These are phyloP conservation scores for Picus viridis DNA, from an alignment of 2,797 vertebrate species.

Conservation along the genomic window DNA sequence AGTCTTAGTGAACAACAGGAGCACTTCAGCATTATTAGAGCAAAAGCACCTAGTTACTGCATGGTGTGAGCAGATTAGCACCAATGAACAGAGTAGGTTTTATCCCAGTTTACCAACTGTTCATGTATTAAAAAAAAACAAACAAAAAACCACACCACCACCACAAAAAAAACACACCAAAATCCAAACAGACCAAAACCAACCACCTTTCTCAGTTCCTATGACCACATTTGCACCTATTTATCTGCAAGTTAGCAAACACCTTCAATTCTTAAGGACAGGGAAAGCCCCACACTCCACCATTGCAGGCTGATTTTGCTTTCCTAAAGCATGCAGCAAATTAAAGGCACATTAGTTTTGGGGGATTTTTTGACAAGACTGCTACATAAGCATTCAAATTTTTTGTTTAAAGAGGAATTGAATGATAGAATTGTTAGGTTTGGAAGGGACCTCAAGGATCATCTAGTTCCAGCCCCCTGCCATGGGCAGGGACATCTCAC, in stretches of 20 bases:
- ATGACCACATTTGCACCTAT: background rate
- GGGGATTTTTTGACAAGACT: background rate
- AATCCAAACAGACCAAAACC: background rate
- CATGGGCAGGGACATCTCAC: no score
- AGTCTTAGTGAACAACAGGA: slow-evolving; percentile 4
- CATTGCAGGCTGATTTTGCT: background rate
- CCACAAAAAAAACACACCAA: no score
- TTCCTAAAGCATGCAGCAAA: background rate
- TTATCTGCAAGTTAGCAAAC: background rate
- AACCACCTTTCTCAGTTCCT: background rate
- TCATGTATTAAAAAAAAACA: background rate
- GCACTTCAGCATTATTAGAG: background rate
- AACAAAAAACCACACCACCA: background rate
- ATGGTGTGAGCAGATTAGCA: background rate
- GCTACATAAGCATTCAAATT: background rate
- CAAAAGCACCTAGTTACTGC: background rate
- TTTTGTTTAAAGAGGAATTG: background rate
- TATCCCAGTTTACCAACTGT: background rate
- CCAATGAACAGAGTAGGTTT: background rate
- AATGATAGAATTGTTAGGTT: no score
- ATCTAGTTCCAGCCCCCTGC: no score
- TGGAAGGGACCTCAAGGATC: no score
- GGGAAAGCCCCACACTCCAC: background rate
- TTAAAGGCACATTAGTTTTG: fast-evolving
- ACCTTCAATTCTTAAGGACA: background rate